These are phyloP conservation scores for Nasonia vitripennis DNA, from an alignment of 1,140 invertebrate species.

Conservation along the genomic window DNA sequence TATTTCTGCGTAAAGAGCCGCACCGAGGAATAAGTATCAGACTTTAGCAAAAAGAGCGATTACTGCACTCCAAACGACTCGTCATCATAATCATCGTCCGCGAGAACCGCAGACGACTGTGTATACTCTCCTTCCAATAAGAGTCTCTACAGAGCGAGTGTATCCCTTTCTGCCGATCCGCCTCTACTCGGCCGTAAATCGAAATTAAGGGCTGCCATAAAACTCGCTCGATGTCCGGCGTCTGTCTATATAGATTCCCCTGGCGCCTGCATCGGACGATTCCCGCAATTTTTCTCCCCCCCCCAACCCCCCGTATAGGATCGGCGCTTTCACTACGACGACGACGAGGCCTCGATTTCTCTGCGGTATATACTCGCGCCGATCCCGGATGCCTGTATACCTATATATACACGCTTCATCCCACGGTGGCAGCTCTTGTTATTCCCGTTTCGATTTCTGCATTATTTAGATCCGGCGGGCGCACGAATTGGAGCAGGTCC, in stretches of 20 bases:
- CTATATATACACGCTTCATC: constrained; percentile 13
- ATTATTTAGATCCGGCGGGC: background rate
- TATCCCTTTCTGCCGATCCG: background rate
- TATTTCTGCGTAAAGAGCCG: no score
- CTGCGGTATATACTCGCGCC: constrained; percentile 22
- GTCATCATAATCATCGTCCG: background rate
- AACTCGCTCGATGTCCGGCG: background rate
- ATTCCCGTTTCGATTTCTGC: background rate
- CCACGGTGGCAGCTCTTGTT: constrained; percentile 37
- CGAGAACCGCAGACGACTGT: no score
- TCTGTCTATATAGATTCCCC: background rate
- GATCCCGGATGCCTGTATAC: constrained; percentile 39
- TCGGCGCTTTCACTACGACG: background rate
- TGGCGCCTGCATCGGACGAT: background rate
- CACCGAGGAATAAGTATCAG: no score
- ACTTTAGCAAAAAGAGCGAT: background rate
- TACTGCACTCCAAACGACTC: background rate
- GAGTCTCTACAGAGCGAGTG: no score
- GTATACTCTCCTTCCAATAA: background rate
- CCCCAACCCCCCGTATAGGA: no score
- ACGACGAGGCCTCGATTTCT: constrained; percentile 59
- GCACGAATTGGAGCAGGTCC: no score
- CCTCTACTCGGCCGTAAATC: background rate
- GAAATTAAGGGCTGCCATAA: background rate
- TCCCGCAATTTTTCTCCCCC: background rate